Percentiles rank a stretch among this genome's conserved stretches.
phyloP scores from a whole-genome alignment of 2,113 vertebrate species.

The Pterocles orientalis region DNA sequence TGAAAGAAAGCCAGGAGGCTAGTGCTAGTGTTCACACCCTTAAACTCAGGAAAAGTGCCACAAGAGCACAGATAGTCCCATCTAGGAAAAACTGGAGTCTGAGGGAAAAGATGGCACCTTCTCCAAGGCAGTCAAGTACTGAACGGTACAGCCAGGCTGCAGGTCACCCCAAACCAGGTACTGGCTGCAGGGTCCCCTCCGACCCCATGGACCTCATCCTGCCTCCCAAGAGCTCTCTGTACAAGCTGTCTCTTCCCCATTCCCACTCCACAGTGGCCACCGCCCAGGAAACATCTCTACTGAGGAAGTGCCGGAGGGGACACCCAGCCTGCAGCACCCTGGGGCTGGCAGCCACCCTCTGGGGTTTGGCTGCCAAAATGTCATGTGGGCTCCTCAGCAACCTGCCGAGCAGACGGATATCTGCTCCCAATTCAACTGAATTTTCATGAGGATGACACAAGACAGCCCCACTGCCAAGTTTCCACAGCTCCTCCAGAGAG shows the following conservation, averaged over 20 bases:
- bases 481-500: neutral
- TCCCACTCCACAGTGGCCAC: rapidly evolving
- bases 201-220: neutral
- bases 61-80: neutral
- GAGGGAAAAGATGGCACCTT: neutral
- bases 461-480: constrained; percentile 30
- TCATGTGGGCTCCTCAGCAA: rapidly evolving
- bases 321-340: rapidly evolving
- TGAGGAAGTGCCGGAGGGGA: rapidly evolving
- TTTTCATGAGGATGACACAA: constrained; percentile 45
- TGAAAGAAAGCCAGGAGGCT: constrained; percentile 34
- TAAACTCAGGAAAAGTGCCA: neutral
- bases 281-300: neutral
- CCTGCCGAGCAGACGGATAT: neutral
- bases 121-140: neutral
- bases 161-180: neutral
- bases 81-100: neutral
- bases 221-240: neutral
- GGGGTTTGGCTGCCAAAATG: neutral
- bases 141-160: rapidly evolving
- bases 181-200: neutral
- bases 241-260: rapidly evolving
- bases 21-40: constrained; percentile 39
- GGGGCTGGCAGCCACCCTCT: neutral
- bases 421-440: neutral